Percentiles rank a stretch among this genome's conserved stretches.
phyloP scores from a whole-genome alignment of 2,797 vertebrate genomes.

The Xiphophorus birchmanni region DNA sequence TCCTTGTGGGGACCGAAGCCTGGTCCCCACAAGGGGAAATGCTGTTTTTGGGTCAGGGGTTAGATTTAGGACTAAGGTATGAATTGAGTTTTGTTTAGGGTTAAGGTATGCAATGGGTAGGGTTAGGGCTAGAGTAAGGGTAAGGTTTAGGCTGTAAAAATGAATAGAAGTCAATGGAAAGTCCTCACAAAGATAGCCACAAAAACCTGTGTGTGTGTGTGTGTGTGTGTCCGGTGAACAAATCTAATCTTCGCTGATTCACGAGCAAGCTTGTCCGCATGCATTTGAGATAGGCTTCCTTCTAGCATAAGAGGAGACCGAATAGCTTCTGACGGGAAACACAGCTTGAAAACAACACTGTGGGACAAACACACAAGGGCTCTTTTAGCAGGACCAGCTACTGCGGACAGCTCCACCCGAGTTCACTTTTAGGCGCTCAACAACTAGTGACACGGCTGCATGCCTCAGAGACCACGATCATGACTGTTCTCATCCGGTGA shows the following conservation, averaged over 20 bases:
- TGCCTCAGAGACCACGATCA: conserved; percentile 36
- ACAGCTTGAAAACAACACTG: conserved; percentile 45
- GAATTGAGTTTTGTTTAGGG: too few species aligned
- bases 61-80: too few species aligned
- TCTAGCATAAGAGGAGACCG: conserved; percentile 47
- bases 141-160: too few species aligned
- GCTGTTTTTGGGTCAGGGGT: too few species aligned
- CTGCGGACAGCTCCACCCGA: conserved; percentile 46
- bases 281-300: conserved; percentile 60
- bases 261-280: conserved; percentile 59
- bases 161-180: too few species aligned
- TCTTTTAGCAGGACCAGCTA: conserved; percentile 49
- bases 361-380: conserved; percentile 57
- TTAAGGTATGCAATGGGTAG: too few species aligned
- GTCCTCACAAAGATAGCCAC: too few species aligned
- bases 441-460: conserved; percentile 47
- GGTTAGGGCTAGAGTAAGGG: too few species aligned
- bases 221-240: conserved; percentile 21
- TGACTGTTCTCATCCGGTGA: conserved; percentile 29
- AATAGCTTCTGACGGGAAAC: conserved; percentile 58
- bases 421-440: conserved; percentile 46
- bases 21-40: too few species aligned
- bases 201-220: neutral
- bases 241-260: conserved; percentile 68
- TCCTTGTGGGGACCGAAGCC: too few species aligned